These are phyloP conservation scores for Lepus townsendii DNA, from an alignment of 2,797 vertebrate genomes.

Conservation along the genomic window DNA sequence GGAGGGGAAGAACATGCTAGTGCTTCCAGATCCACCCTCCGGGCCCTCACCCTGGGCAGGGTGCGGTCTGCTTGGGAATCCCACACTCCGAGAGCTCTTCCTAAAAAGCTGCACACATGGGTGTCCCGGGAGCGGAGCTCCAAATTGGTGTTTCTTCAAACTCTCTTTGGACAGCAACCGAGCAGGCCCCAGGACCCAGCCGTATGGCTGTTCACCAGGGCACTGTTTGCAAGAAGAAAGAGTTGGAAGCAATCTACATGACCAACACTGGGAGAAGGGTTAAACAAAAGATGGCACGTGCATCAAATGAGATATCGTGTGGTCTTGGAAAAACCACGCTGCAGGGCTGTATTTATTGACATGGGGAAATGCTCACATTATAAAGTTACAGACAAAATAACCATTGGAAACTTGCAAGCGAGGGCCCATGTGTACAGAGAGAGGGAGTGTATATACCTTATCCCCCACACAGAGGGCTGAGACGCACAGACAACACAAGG, in stretches of 20 bases:
- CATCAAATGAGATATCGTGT: neutral
- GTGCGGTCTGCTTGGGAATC: neutral
- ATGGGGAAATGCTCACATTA: constrained; percentile 49
- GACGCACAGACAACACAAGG: neutral
- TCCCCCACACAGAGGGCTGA: neutral
- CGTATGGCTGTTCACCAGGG: neutral
- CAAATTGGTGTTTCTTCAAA: neutral
- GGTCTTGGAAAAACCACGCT: neutral
- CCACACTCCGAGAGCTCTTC: accelerated
- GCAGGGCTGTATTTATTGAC: constrained; percentile 52
- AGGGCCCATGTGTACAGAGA: constrained; percentile 1
- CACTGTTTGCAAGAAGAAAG: constrained; percentile 48
- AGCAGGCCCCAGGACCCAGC: constrained; percentile 1
- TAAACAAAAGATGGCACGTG: constrained; percentile 32
- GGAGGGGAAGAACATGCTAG: accelerated
- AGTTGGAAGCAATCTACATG: neutral
- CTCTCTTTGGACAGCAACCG: neutral
- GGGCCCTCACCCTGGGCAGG: neutral
- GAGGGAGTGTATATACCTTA: neutral
- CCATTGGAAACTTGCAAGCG: constrained; percentile 15
- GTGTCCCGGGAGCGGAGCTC: neutral
- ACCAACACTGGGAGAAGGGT: neutral
- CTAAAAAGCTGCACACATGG: neutral
- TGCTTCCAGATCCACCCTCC: accelerated
- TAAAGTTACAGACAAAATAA: constrained; percentile 76